Conservation (phyloP, 2,888 invertebrate genomes). For the Stenolophus ochropezus region DNA sequence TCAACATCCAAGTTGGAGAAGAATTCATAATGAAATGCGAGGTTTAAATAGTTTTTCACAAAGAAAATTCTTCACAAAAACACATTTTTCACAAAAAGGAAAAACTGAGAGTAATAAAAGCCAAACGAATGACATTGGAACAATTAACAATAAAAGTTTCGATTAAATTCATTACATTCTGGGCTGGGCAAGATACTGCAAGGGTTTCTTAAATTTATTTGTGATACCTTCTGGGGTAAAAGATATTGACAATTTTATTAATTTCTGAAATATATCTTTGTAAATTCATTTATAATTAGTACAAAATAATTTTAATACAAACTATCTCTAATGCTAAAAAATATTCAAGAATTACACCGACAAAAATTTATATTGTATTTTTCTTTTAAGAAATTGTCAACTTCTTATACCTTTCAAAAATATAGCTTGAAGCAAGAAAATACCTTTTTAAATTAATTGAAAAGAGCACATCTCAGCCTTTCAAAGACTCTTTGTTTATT, state of each 20-base stretch:
- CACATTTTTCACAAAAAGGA: not conserved
- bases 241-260: not conserved
- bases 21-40: not conserved
- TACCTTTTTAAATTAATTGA: slow-evolving; percentile 37
- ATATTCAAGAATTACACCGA: no score
- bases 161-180: not conserved
- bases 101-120: not conserved
- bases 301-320: no score
- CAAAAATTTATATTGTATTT: not conserved
- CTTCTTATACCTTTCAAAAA: not conserved
- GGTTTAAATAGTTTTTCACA: not conserved
- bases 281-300: not conserved
- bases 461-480: slow-evolving; percentile 17
- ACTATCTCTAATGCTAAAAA: not conserved
- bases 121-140: not conserved
- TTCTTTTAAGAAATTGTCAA: not conserved
- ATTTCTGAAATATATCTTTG: not conserved
- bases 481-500: slow-evolving; percentile 36
- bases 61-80: not conserved
- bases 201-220: not conserved
- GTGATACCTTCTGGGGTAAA: not conserved
- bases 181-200: not conserved
- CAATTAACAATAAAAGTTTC: slow-evolving; percentile 29
- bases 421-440: not conserved
- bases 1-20: not conserved